Percentiles rank a stretch among this genome's conserved stretches.
Conservation (phyloP, 2,888 invertebrate species). For the Linhomoeus sp. region DNA sequence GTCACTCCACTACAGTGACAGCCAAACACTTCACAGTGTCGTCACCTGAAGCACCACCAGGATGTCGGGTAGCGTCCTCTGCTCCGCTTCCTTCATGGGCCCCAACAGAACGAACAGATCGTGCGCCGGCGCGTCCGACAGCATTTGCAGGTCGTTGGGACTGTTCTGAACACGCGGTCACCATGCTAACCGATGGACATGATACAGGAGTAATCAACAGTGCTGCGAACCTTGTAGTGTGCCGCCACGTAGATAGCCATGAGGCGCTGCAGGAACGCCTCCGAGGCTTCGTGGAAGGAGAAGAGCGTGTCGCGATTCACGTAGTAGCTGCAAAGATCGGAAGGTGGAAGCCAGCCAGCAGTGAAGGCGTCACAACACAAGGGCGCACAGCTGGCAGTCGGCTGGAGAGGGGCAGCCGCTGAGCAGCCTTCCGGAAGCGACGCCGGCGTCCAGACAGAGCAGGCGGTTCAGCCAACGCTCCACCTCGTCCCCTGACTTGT, state of each 20-base stretch:
- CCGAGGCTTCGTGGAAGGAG: conserved; percentile 69
- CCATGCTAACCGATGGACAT: not conserved
- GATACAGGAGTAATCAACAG: not conserved
- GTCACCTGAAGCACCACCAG: conserved; percentile 13
- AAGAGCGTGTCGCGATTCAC: conserved; percentile 68
- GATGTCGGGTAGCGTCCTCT: conserved; percentile 47
- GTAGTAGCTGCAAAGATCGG: conserved; percentile 25
- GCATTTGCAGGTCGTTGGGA: conserved; percentile 90
- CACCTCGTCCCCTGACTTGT: conserved; percentile 49
- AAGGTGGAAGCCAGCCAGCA: too few species aligned
- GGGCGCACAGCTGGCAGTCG: conserved; percentile 55
- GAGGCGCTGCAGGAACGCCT: conserved; percentile 65
- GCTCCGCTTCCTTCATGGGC: conserved; percentile 43
- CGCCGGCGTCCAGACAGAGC: conserved; percentile 61
- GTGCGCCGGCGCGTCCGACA: conserved; percentile 96
- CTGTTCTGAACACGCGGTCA: conserved; percentile 47
- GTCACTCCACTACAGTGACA: too few species aligned
- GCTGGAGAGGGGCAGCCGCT: conserved; percentile 70
- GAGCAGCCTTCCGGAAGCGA: conserved; percentile 7
- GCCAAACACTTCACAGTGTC: not conserved
- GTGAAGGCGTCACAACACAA: too few species aligned
- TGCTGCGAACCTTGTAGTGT: conserved; percentile 59
- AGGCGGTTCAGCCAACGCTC: conserved; percentile 77
- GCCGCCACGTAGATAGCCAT: conserved; percentile 87
- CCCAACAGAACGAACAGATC: conserved; percentile 81